phyloP scores from a whole-genome alignment of 2,888 invertebrate species.

The Meganola albula region DNA sequence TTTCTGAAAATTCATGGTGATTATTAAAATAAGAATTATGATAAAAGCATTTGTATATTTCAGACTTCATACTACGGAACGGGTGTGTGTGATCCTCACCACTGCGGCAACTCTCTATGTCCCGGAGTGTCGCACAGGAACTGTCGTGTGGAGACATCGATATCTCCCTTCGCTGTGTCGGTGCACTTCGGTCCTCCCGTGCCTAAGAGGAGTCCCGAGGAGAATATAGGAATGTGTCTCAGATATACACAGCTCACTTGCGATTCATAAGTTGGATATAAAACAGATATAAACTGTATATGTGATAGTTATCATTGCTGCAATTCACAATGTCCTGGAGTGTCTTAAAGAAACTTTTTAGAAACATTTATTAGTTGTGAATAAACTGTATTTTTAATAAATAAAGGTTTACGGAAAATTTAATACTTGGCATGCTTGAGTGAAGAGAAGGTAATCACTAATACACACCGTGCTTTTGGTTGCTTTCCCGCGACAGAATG shows the following conservation, averaged over 20 bases:
- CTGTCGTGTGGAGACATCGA: conserved; percentile 85
- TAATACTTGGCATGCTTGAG: too few species aligned
- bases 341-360: too few species aligned
- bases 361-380: too few species aligned
- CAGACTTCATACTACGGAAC: conserved; percentile 78
- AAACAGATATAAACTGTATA: conserved; percentile 2
- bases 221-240: conserved; percentile 89
- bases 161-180: conserved; percentile 86
- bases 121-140: conserved; percentile 53
- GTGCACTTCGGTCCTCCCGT: conserved; percentile 85
- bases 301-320: conserved; percentile 3
- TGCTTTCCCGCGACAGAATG: too few species aligned
- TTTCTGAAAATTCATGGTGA: too few species aligned
- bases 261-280: conserved; percentile 29
- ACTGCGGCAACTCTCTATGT: conserved; percentile 87
- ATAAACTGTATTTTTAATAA: too few species aligned
- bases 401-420: too few species aligned
- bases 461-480: too few species aligned
- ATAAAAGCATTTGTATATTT: conserved; percentile 27
- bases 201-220: conserved; percentile 84
- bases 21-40: too few species aligned
- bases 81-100: conserved; percentile 86
- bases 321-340: too few species aligned
- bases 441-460: too few species aligned
- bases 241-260: conserved; percentile 85